A percentile compares a stretch with the other conserved stretches of the same genome.
Conservation (phyloP, 2,888 invertebrate species). For the Sepioteuthis lessoniana region DNA sequence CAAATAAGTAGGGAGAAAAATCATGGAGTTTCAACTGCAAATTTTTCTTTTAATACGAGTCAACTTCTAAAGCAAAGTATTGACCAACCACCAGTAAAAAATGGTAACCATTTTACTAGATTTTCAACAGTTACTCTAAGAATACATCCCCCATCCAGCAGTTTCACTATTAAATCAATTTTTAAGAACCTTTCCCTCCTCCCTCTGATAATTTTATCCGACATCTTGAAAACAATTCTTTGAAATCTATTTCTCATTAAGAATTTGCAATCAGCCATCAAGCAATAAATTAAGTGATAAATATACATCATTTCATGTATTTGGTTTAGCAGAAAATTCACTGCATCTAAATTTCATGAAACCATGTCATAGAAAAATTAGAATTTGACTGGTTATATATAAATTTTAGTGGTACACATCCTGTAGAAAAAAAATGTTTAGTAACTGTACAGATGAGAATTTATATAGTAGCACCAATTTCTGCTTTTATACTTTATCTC, state of each 20-base stretch:
- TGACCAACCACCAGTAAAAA: not conserved
- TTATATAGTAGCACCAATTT: not conserved
- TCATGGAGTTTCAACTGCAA: slow-evolving; percentile 17
- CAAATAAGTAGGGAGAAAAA: slow-evolving; percentile 2
- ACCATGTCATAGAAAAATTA: not conserved
- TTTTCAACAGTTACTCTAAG: not conserved
- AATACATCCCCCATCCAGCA: not conserved
- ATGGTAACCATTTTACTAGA: not conserved
- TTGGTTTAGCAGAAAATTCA: not conserved
- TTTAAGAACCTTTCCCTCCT: not conserved
- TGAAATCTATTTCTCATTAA: not conserved
- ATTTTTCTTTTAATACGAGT: not conserved
- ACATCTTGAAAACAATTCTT: not conserved
- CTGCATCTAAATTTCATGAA: not conserved
- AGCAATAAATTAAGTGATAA: not conserved
- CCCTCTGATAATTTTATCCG: not conserved
- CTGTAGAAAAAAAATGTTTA: not conserved
- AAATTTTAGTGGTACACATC: no score
- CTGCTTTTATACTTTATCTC: not conserved
- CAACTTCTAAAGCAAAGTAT: not conserved
- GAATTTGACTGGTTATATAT: not conserved
- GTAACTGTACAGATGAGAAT: not conserved
- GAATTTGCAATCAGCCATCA: not conserved
- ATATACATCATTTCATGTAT: not conserved
- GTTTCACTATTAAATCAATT: not conserved